Evolutionary conservation across 2,797 vertebrate genomes (phyloP).

Genomic region (Ceryle rudis): DNA sequence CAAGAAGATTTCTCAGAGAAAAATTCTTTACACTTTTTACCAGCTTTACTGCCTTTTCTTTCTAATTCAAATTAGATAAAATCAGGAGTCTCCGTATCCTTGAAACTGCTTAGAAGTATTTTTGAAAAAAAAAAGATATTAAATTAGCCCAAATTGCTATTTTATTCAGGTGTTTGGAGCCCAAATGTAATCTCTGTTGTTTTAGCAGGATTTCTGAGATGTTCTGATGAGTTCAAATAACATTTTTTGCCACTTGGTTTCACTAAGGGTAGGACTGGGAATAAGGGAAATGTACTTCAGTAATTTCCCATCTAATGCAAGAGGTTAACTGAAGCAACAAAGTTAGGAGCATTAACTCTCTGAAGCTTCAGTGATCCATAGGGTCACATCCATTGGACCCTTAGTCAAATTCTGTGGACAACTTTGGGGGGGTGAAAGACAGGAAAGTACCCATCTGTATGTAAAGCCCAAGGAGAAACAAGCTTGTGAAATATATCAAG

Average conservation of each 20-base stretch:
- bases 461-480: not conserved
- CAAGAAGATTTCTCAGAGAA: not conserved
- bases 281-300: not conserved
- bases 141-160: not conserved
- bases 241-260: not conserved
- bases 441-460: not conserved
- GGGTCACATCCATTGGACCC: not conserved
- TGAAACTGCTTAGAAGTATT: not conserved
- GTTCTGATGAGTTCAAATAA: not conserved
- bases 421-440: rapidly evolving
- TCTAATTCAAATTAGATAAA: not conserved
- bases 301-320: not conserved
- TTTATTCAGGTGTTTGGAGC: not conserved
- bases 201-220: not conserved
- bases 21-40: not conserved
- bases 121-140: not conserved
- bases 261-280: not conserved
- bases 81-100: not conserved
- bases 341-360: not conserved
- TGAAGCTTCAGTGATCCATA: not conserved
- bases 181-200: not conserved
- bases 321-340: not conserved
- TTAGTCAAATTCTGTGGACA: not conserved
- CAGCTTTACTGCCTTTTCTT: not conserved
- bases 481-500: not conserved